phyloP scores from a whole-genome alignment of 2,888 invertebrate species.

The Rosalia funebris region DNA sequence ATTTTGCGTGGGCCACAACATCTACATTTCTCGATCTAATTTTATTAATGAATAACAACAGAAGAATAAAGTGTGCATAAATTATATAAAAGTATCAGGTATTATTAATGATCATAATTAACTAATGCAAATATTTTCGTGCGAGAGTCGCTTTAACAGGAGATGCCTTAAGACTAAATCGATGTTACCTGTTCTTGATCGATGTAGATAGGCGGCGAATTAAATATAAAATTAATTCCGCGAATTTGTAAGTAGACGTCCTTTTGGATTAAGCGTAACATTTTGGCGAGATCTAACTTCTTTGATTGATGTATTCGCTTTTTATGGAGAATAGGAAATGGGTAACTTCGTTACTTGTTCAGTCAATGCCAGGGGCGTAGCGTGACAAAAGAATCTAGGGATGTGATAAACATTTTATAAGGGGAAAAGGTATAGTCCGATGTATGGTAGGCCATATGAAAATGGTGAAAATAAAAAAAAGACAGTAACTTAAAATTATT shows the following conservation, averaged over 20 bases:
- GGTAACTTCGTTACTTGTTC: no score
- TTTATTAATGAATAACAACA: conserved; percentile 13
- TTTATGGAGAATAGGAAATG: no score
- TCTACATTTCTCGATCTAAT: conserved; percentile 15
- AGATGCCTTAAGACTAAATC: conserved; percentile 2
- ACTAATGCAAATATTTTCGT: conserved; percentile 6
- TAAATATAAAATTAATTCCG: not conserved
- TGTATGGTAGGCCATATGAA: no score
- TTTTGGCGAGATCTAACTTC: no score
- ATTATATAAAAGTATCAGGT: conserved; percentile 11
- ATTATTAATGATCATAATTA: conserved; percentile 14
- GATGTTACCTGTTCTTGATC: conserved; percentile 11
- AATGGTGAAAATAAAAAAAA: no score
- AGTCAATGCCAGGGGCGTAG: no score
- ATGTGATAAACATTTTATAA: no score
- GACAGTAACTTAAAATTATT: no score
- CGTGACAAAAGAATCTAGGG: no score
- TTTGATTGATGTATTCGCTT: no score
- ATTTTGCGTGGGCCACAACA: conserved; percentile 12
- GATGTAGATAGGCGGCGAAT: not conserved
- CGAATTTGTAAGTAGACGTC: not conserved
- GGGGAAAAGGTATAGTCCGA: no score
- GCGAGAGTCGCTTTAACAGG: not conserved
- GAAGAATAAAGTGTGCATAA: conserved; percentile 10
- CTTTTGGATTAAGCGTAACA: not conserved